Evolutionary conservation across 2,888 invertebrate species (phyloP).

Genomic region (Neria commutata): DNA sequence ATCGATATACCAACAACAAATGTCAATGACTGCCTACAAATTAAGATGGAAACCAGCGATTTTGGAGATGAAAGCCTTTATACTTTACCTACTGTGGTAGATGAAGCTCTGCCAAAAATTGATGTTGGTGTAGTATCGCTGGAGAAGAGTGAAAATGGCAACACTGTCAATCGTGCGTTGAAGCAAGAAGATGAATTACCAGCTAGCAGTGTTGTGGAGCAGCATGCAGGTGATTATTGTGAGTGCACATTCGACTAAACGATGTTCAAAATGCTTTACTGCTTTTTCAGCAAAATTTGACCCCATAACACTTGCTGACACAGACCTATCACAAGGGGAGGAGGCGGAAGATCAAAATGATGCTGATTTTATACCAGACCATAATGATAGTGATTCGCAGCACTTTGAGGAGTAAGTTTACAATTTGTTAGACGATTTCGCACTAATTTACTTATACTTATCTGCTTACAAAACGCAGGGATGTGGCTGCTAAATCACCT

Average conservation of each 20-base stretch:
- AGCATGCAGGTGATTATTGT: constrained; percentile 3
- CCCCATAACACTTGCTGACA: constrained; percentile 16
- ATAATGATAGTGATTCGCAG: neutral
- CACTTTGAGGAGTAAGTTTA: neutral
- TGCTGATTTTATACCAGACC: neutral
- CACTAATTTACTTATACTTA: neutral
- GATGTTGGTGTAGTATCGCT: neutral
- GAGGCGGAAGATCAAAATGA: neutral
- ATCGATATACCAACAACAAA: constrained; percentile 43
- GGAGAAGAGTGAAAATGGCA: neutral
- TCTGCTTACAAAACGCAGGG: neutral
- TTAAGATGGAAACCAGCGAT: constrained; percentile 40
- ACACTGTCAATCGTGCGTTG: too few relatives aligned
- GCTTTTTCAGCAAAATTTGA: constrained; percentile 5
- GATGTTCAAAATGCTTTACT: neutral
- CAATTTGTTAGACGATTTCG: neutral
- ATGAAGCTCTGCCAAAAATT: too few relatives aligned
- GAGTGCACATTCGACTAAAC: neutral
- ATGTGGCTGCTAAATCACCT: constrained; percentile 28
- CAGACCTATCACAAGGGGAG: neutral
- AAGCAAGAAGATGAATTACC: too few relatives aligned
- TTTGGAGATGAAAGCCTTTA: neutral
- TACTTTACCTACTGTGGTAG: constrained; percentile 26
- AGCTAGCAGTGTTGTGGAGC: neutral
- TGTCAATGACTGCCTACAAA: constrained; percentile 35